phyloP scores from a whole-genome alignment of 2,797 vertebrate species.

The Euthynnus affinis region DNA sequence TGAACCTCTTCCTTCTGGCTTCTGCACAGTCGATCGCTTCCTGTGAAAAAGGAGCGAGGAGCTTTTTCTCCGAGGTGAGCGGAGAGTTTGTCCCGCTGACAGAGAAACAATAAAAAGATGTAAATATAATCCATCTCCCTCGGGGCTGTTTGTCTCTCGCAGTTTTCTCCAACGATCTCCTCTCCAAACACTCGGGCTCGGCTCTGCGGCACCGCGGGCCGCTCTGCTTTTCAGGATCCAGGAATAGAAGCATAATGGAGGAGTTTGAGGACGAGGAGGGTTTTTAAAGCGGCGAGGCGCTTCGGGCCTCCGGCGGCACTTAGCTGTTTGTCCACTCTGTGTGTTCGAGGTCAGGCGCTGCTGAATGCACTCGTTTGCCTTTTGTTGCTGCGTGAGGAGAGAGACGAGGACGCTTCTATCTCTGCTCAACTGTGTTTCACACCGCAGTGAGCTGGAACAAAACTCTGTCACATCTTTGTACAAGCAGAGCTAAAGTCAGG shows the following conservation, averaged over 20 bases:
- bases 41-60: neutral
- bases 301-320: neutral
- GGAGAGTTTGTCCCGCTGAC: conserved; percentile 3
- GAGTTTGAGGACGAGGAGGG: conserved; percentile 1
- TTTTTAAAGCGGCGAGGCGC: neutral
- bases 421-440: neutral
- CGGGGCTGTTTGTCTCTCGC: neutral
- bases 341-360: conserved; percentile 23
- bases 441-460: too few relatives aligned
- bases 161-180: conserved; percentile 7
- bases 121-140: conserved; percentile 15
- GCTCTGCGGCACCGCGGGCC: conserved; percentile 14
- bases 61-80: conserved; percentile 3
- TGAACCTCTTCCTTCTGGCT: too few relatives aligned
- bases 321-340: conserved; percentile 17
- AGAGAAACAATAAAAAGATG: conserved; percentile 19
- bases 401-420: neutral
- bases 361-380: conserved; percentile 1
- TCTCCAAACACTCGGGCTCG: conserved; percentile 12
- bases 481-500: too few relatives aligned
- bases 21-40: conserved; percentile 2
- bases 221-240: conserved; percentile 28
- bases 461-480: too few relatives aligned
- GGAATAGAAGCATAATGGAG: conserved; percentile 46
- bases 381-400: neutral